Evolutionary conservation across 2,888 invertebrate genomes (phyloP), one percentile per base, ranked within the genome.

Genomic region (Lasioglossum villosulum): DNA sequence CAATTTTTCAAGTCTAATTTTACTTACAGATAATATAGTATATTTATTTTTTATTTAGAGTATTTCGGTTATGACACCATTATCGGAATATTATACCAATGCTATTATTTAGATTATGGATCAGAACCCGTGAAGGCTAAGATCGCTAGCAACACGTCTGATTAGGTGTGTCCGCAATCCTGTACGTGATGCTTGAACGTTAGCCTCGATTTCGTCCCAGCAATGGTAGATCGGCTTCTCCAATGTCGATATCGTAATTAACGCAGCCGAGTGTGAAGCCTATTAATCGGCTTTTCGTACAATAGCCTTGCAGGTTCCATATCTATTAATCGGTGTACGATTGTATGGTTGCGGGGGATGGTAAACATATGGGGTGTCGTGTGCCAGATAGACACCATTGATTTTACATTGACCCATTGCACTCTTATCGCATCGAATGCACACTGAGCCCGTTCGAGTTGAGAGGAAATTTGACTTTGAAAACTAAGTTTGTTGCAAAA

Each of bases 221-320:
- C 34, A 73, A 10, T 63, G 42, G 30, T 75, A 75, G 78, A 78
- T 84, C 63, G 42, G 78, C 37, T 66, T 75, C 63, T 71, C 52
- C 37, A 45, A 72, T 75, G 75, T 72, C 75, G 71, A 83, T 84
- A 72, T 42, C 52, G n/a, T 78, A 84, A 84, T 84, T 83, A 84
- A 84, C 75, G 78, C 68, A 39, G 12, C 37, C 42, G 37, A 30
- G n/a, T 56, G 42, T 16, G 42, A 27, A 52, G 78, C 48, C 83
- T 72, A 78, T 83, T 84, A 83, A 84, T 84, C 84, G 83, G 84
- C 84, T 84, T 84, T 84, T 75, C 84, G 37, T 34, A 83, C 78
- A 83, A 83, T 83, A 34, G 75, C 6, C 75, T 56, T 10, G 75
- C 56, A 23, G 71, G 39, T 78, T 66, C 63, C n/a, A 66, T 63